Evolutionary conservation across 2,888 invertebrate genomes (phyloP).

Genomic region (Hirtodrosophila confusa): DNA sequence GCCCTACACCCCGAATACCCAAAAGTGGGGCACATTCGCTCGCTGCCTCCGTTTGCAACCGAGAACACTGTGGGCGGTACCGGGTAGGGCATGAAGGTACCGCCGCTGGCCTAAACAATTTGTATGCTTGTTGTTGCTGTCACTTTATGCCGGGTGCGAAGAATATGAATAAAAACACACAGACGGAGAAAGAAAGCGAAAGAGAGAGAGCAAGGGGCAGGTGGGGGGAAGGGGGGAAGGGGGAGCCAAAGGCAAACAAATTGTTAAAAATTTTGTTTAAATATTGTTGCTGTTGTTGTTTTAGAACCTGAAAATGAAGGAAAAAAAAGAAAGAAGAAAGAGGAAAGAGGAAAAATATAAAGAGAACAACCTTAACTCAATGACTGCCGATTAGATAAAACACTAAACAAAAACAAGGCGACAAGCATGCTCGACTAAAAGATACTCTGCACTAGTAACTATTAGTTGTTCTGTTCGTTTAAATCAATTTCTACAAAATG

Average conservation of each 20-base stretch:
- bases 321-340: conserved; percentile 5
- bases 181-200: not conserved
- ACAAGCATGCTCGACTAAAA: not conserved
- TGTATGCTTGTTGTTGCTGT: no score
- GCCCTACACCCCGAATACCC: conserved; percentile 23
- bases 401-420: conserved; percentile 12
- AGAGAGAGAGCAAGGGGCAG: not conserved
- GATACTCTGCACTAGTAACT: no score
- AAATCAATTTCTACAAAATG: no score
- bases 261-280: conserved; percentile 39
- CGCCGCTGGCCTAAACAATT: conserved; percentile 12
- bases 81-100: conserved; percentile 32
- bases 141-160: conserved; percentile 46
- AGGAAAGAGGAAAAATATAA: not conserved
- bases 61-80: conserved; percentile 17
- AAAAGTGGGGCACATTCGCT: conserved; percentile 13
- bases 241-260: conserved; percentile 32
- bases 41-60: not conserved
- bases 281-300: conserved; percentile 15
- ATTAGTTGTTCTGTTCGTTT: no score
- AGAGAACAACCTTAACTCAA: conserved; percentile 24
- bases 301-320: conserved; percentile 19
- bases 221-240: conserved; percentile 10
- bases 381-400: conserved; percentile 72
- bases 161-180: conserved; percentile 43